These are phyloP conservation scores for Gambusia yucatana DNA, from an alignment of 2,797 vertebrate species.

Conservation along the genomic window DNA sequence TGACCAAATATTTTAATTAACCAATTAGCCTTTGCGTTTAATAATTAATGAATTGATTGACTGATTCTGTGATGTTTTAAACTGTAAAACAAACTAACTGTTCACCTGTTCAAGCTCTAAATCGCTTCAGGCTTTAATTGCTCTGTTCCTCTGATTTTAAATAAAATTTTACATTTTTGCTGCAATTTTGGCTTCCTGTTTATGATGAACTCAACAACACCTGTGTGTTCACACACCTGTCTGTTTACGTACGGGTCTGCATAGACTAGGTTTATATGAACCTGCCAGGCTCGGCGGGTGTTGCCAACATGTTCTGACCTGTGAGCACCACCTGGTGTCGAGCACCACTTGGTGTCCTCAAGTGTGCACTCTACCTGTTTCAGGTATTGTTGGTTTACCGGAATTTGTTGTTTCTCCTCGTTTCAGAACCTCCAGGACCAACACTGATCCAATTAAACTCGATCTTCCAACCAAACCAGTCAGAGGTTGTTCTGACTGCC, in stretches of 20 bases:
- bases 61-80: neutral
- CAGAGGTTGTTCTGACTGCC: constrained; percentile 63
- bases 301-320: neutral
- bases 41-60: neutral
- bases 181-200: neutral
- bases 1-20: neutral
- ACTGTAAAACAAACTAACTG: neutral
- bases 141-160: constrained; percentile 17
- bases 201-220: neutral
- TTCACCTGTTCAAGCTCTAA: neutral
- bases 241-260: neutral
- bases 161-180: constrained; percentile 34
- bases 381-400: neutral
- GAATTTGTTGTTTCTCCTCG: neutral
- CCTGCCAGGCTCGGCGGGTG: neutral
- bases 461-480: constrained; percentile 8
- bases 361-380: neutral
- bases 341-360: neutral
- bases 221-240: neutral
- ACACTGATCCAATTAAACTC: constrained; percentile 76
- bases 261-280: neutral
- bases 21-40: neutral
- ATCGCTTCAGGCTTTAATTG: neutral
- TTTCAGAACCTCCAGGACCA: constrained; percentile 70
- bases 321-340: neutral